Evolutionary conservation across 2,113 vertebrate genomes (phyloP).

Genomic region (Sinocyclocheilus grahami): DNA sequence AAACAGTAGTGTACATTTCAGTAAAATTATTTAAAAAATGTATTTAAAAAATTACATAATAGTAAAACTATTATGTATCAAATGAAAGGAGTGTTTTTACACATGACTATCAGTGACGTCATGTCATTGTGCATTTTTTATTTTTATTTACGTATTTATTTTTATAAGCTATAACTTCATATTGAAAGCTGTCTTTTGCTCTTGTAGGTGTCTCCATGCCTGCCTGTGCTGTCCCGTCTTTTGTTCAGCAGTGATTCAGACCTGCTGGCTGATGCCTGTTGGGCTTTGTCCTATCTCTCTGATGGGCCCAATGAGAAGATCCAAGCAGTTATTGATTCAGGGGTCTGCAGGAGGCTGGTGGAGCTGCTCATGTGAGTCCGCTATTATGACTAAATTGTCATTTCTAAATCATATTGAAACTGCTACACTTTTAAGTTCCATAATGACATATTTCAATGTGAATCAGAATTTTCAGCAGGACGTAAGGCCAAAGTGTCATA

Average conservation of each 20-base stretch:
- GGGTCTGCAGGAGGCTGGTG: slow-evolving; percentile 94
- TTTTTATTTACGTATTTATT: too few relatives aligned
- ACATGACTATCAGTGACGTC: too few relatives aligned
- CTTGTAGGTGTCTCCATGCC: slow-evolving; percentile 91
- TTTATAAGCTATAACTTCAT: neutral
- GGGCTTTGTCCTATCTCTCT: slow-evolving; percentile 97
- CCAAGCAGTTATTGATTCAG: slow-evolving; percentile 96
- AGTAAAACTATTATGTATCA: neutral
- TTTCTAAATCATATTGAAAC: neutral
- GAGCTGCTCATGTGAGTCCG: slow-evolving; percentile 92
- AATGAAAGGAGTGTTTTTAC: neutral
- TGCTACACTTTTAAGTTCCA: neutral
- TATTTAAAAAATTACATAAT: neutral
- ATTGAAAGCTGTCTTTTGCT: neutral
- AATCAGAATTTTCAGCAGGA: neutral
- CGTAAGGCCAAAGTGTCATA: neutral
- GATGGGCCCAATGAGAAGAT: slow-evolving; percentile 99
- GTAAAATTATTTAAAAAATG: too few relatives aligned
- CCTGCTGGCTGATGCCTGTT: slow-evolving; percentile 95
- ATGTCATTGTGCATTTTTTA: too few relatives aligned
- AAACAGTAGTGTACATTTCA: too few relatives aligned
- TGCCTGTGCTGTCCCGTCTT: slow-evolving; percentile 92
- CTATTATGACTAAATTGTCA: neutral
- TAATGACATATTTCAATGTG: neutral
- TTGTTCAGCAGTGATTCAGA: slow-evolving; percentile 97